Conservation (phyloP, 2,113 vertebrate genomes). For the Neomonachus schauinslandi region DNA sequence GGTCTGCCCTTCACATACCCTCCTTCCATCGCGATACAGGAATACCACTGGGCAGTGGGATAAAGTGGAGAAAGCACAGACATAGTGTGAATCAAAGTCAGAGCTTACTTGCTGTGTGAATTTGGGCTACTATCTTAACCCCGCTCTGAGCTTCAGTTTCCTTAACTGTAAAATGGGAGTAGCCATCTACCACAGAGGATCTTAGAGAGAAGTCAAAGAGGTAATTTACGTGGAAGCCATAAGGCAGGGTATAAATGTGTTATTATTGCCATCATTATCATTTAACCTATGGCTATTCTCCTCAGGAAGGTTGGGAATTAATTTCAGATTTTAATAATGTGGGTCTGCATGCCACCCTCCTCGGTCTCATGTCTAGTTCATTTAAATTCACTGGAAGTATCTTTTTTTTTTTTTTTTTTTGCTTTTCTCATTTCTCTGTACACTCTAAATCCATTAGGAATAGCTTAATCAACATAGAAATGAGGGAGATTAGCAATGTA, state of each 20-base stretch:
- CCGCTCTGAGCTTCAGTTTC: background rate
- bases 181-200: background rate
- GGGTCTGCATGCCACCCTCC: conserved; percentile 42
- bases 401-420: conserved; percentile 43
- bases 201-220: background rate
- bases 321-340: conserved; percentile 62
- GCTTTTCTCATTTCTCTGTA: conserved; percentile 66
- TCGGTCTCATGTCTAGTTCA: conserved; percentile 67
- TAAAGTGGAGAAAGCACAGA: background rate
- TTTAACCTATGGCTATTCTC: conserved; percentile 69
- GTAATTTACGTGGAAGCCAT: conserved; percentile 30
- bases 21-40: background rate
- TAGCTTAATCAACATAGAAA: conserved; percentile 80
- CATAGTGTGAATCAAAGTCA: background rate
- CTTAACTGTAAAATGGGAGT: conserved; percentile 28
- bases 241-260: conserved; percentile 27
- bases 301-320: conserved; percentile 56
- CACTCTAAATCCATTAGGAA: conserved; percentile 74
- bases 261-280: conserved; percentile 54
- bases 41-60: background rate
- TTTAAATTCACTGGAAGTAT: conserved; percentile 69
- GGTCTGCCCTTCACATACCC: background rate
- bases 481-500: conserved; percentile 73
- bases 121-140: background rate
- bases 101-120: background rate